phyloP scores from a whole-genome alignment of 2,113 vertebrate species.

The Atrichornis clamosus region DNA sequence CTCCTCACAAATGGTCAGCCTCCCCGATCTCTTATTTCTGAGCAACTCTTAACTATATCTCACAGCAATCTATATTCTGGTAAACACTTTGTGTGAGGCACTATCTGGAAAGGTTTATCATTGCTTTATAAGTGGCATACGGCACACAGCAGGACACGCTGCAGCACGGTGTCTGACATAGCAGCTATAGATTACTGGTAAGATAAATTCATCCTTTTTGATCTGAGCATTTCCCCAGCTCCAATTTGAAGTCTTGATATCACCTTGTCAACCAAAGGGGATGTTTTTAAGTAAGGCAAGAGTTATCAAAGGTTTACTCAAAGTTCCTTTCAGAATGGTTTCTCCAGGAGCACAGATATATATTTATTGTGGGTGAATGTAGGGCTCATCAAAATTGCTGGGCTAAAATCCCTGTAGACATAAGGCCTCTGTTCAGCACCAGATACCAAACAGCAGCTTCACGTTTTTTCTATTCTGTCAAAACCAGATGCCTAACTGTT shows the following conservation, averaged over 20 bases:
- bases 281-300: conserved; percentile 27
- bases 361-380: conserved; percentile 12
- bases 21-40: conserved; percentile 40
- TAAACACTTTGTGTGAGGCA: neutral
- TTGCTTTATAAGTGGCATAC: neutral
- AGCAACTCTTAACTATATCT: conserved; percentile 39
- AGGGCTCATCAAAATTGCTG: conserved; percentile 17
- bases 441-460: neutral
- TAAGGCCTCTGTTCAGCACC: neutral
- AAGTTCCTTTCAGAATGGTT: conserved; percentile 22
- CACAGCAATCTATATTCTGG: conserved; percentile 20
- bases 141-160: conserved; percentile 24
- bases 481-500: neutral
- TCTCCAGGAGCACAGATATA: neutral
- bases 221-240: conserved; percentile 7
- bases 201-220: conserved; percentile 42
- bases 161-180: neutral
- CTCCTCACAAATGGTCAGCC: conserved; percentile 37
- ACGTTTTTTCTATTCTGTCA: neutral
- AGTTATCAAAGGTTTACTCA: conserved; percentile 44
- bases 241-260: conserved; percentile 32
- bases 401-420: neutral
- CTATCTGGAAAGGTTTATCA: conserved; percentile 18
- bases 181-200: conserved; percentile 38
- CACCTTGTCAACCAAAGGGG: neutral